Evolutionary conservation across 2,797 vertebrate species (phyloP).

Genomic region (Oreochromis mossambicus): DNA sequence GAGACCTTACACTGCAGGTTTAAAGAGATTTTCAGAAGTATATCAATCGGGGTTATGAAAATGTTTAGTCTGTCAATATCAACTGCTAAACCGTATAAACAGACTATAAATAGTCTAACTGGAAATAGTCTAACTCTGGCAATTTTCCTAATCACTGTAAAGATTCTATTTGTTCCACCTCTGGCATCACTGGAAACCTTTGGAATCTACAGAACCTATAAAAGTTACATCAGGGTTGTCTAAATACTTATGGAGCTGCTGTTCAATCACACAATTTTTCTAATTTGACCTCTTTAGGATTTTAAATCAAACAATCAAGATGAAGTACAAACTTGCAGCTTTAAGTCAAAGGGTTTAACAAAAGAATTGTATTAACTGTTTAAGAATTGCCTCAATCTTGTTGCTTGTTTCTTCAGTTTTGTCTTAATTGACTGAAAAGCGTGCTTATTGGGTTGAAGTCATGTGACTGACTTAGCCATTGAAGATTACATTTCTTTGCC

Average conservation of each 20-base stretch:
- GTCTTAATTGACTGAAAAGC: background rate
- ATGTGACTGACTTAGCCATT: background rate
- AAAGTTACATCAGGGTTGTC: background rate
- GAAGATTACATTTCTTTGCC: background rate
- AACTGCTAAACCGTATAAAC: background rate
- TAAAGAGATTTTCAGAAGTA: background rate
- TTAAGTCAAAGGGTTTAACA: background rate
- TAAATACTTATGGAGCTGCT: fast-evolving
- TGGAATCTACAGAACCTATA: background rate
- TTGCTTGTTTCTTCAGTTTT: background rate
- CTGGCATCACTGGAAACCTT: background rate
- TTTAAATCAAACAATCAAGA: background rate
- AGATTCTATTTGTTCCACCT: background rate
- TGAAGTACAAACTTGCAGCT: background rate
- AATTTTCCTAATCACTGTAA: background rate
- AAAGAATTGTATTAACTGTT: background rate
- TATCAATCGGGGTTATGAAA: background rate
- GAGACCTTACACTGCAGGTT: background rate
- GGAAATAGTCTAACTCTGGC: background rate
- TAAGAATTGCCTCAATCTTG: background rate
- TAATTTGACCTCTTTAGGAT: background rate
- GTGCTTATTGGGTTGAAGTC: background rate
- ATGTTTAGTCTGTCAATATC: background rate
- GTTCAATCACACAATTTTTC: background rate
- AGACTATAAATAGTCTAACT: background rate